Base-by-base conservation (phyloP, 2,797 vertebrate genomes). In the Smutsia temminckii region DNA sequence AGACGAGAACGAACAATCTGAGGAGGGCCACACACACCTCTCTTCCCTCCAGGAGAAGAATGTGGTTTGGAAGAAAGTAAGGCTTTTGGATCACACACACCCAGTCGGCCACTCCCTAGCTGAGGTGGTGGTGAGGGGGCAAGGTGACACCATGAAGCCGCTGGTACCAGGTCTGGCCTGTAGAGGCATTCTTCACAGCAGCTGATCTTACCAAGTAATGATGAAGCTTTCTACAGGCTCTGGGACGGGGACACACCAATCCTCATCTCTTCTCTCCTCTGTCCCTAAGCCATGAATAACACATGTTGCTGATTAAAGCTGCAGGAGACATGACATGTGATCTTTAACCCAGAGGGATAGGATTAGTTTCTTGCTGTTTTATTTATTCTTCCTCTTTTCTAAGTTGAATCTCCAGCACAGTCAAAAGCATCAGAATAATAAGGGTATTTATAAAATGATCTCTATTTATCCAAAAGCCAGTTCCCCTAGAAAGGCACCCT, bases 301-400 rank as follows among this genome's bases (percentile, higher is more conserved):
- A 98, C 42, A 86, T 96, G 98, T 42, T 98, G 89, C 88, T 96
- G 94, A 97, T 98, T 97, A 97, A 97, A 97, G 72, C 6, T 97
- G 75, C 95, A 97, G 95, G 95, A 97, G 90, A 95, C 93, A 80
- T 0, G 71, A 86, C 96, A 97, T 63, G 89, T 90, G 97, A 85
- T 96, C 95, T 89, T 96, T 92, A 95, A 97, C 96, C 95, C 97
- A 85, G 71, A 93, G 95, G 96, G 97, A 94, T 16, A 93, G 42
- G 86, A 96, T 92, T 92, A 51, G 85, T 96, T 97, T 97, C 96
- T 95, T 89, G 94, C 85, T 96, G 64, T 46, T 97, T 95, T 97
- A 96, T 71, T 89, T 97, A 88, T 92, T 93, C 96, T 90, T 95
- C 27, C 80, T 89, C 55, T 79, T 85, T 74, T 88, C 51, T 81